Evolutionary conservation across 2,888 invertebrate species (phyloP).

Genomic region (Neoaliturus tenellus): DNA sequence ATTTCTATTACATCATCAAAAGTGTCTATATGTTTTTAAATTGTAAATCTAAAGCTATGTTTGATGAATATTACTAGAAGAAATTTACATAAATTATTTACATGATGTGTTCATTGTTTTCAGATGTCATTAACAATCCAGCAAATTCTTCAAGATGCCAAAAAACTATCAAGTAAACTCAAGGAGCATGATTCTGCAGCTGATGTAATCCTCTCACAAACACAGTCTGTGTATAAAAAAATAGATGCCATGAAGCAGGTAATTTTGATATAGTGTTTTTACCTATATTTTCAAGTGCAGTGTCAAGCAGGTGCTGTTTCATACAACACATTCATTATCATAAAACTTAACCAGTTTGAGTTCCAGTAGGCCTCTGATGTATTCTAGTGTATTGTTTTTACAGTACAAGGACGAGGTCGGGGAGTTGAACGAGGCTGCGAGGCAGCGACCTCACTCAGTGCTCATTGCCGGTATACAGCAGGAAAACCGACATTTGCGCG

Average conservation of each 20-base stretch:
- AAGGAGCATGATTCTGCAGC: constrained; percentile 93
- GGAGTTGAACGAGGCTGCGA: constrained; percentile 91
- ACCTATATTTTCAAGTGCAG: too few species aligned
- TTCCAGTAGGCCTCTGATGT: not conserved
- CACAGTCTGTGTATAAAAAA: constrained; percentile 92
- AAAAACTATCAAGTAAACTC: constrained; percentile 90
- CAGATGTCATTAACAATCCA: constrained; percentile 91
- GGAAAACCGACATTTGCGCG: constrained; percentile 88
- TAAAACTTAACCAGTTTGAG: not conserved
- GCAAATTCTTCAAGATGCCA: constrained; percentile 93
- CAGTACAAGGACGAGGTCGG: constrained; percentile 96
- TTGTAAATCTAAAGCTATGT: too few species aligned
- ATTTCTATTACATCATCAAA: too few species aligned
- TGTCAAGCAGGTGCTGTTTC: too few species aligned
- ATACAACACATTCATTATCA: not conserved
- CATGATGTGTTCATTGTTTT: not conserved
- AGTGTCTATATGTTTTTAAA: too few species aligned
- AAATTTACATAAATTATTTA: too few species aligned
- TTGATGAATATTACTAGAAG: too few species aligned
- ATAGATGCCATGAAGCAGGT: constrained; percentile 98
- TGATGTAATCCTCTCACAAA: constrained; percentile 90
- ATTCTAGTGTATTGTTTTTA: constrained; percentile 11
- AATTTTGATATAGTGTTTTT: too few species aligned
- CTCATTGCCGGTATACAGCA: constrained; percentile 94
- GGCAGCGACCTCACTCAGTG: constrained; percentile 91